A percentile compares a stretch with the other conserved stretches of the same genome.
Evolutionary conservation across 2,113 vertebrate genomes (phyloP).

Genomic region (Oostethus manadensis): DNA sequence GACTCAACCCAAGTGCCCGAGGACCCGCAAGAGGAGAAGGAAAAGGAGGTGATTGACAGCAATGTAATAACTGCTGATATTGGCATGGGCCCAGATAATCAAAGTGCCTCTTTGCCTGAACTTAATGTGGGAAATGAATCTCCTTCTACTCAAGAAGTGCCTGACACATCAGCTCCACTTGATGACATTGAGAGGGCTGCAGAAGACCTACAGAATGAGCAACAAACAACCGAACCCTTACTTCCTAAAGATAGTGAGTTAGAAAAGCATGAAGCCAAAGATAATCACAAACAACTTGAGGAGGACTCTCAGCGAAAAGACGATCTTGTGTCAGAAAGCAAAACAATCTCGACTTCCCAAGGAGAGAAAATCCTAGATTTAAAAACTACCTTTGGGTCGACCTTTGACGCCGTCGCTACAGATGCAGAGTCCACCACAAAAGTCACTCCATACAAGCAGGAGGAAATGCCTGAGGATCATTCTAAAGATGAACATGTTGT

Average conservation of each 20-base stretch:
- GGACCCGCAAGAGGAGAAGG: conserved; percentile 15
- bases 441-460: conserved; percentile 74
- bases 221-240: conserved; percentile 47
- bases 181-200: conserved; percentile 15
- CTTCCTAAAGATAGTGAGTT: conserved; percentile 59
- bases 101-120: conserved; percentile 40
- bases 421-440: conserved; percentile 80
- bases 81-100: conserved; percentile 24
- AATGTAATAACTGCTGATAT: conserved; percentile 27
- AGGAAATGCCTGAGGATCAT: conserved; percentile 56
- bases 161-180: conserved; percentile 9
- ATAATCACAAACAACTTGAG: conserved; percentile 51
- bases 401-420: conserved; percentile 79
- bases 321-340: conserved; percentile 38
- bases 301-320: conserved; percentile 42
- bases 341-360: conserved; percentile 64
- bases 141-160: conserved; percentile 8
- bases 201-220: conserved; percentile 42
- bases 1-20: conserved; percentile 22
- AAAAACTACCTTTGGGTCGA: conserved; percentile 81
- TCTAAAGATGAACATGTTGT: conserved; percentile 12
- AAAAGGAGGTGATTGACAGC: conserved; percentile 12
- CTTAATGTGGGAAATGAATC: conserved; percentile 13
- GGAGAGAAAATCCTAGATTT: conserved; percentile 69
- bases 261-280: conserved; percentile 72